A percentile compares a stretch with the other conserved stretches of the same genome.
These are phyloP conservation scores for Struthio camelus DNA, from an alignment of 2,113 vertebrate genomes.

Conservation along the genomic window DNA sequence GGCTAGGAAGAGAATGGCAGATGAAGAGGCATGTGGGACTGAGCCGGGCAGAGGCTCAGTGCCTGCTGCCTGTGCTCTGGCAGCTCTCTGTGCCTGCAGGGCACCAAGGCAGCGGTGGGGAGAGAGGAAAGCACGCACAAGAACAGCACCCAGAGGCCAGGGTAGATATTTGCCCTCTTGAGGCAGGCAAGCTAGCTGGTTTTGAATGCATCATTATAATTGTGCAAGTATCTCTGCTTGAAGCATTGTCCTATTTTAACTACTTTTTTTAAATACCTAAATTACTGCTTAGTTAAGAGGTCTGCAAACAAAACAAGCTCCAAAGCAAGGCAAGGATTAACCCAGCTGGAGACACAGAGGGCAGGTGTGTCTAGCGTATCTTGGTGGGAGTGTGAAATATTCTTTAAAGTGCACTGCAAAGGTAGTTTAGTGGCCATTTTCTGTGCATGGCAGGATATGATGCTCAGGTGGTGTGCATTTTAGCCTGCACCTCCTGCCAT, in stretches of 20 bases:
- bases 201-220: neutral
- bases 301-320: neutral
- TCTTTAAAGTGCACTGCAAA: neutral
- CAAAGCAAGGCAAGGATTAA: neutral
- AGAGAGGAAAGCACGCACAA: neutral
- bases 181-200: neutral
- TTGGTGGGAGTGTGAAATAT: neutral
- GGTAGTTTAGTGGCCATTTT: neutral
- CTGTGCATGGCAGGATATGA: neutral
- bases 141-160: neutral
- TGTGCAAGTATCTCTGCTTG: neutral
- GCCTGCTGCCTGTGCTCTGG: neutral
- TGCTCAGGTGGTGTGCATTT: neutral
- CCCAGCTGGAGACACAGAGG: neutral
- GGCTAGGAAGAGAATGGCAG: neutral
- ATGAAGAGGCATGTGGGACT: rapidly evolving
- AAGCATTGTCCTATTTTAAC: neutral
- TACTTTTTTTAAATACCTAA: neutral
- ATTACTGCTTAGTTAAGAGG: neutral
- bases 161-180: neutral
- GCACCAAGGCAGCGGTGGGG: neutral
- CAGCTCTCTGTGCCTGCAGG: neutral
- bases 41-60: neutral
- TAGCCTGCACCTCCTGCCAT: neutral
- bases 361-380: neutral